Evolutionary conservation across 2,888 invertebrate genomes (phyloP), one percentile per base, ranked within the genome.

Genomic region (Heliothis peltigera): DNA sequence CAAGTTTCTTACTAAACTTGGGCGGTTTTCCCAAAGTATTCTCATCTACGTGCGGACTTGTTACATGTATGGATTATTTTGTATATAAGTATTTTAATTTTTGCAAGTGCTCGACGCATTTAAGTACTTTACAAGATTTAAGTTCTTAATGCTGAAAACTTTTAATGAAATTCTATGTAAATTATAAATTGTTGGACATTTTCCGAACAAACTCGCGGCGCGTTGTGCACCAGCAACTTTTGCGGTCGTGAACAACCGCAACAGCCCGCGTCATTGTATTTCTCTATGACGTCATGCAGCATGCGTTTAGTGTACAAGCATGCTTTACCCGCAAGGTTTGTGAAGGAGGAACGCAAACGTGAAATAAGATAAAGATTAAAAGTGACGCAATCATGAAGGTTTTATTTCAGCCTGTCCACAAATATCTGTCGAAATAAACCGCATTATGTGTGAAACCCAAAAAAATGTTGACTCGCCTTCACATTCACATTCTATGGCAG

Each of bases 101-200:
- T 25, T 44, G 48, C 39, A 42, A 12, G 19, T 32, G 32, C n/a
- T 18, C 10, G 55, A 17, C 46, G 21, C n/a, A 12, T 47, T 51
- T 64, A 55, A 64, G 56, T 54, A 48, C 53, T 44, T 46, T 73
- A 49, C 49, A 58, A 49, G 19, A 70, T 66, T 65, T 58, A 58
- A 69, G 54, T 54, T 73, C 49, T 73, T 58, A 58, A 64, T 56
- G 58, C 43, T 28, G 28, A 64, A n/a, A 68, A 66, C 48, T 66
- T 73, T 66, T 73, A 54, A 73, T 70, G 22, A 58, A 73, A 70
- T 65, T 72, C 22, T 47, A 54, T 48, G 28, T 72, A 42, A 32
- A 57, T 49, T 18, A 65, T 66, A 57, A 66, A 66, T 49, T 73
- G 35, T 51, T 66, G 35, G 35, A 58, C 15, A 35, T 58, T 69